These are phyloP conservation scores for Jaculus jaculus DNA, from an alignment of 2,113 vertebrate genomes.

Conservation along the genomic window DNA sequence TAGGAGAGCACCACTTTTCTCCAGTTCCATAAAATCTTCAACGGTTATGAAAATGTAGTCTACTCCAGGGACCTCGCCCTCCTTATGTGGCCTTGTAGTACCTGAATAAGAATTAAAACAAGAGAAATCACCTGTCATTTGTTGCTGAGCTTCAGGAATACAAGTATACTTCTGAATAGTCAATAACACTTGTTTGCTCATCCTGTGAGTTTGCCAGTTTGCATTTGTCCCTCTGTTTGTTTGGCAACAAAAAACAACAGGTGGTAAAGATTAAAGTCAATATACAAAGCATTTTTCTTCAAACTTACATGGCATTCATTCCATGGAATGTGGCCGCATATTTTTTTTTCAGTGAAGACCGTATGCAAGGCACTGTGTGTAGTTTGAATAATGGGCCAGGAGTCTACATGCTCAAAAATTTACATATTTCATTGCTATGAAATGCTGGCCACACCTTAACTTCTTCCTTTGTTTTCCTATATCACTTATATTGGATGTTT, in stretches of 20 bases:
- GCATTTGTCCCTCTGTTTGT: constrained; percentile 58
- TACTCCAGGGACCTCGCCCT: constrained; percentile 98
- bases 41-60: constrained; percentile 99
- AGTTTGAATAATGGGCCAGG: constrained; percentile 26
- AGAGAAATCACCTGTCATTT: constrained; percentile 48
- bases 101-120: constrained; percentile 85
- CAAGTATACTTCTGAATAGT: constrained; percentile 51
- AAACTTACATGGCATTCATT: constrained; percentile 52
- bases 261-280: constrained; percentile 58
- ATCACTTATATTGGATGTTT: background rate
- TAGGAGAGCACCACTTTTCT: constrained; percentile 96
- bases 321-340: constrained; percentile 44
- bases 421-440: constrained; percentile 53
- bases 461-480: background rate
- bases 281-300: constrained; percentile 36
- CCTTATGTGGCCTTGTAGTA: constrained; percentile 98
- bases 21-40: constrained; percentile 98
- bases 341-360: constrained; percentile 58
- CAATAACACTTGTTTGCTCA: constrained; percentile 53
- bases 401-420: constrained; percentile 63
- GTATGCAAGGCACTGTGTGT: constrained; percentile 49
- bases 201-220: constrained; percentile 5
- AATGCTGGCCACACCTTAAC: background rate
- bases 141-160: constrained; percentile 69
- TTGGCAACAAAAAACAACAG: constrained; percentile 64